A percentile compares a stretch with the other conserved stretches of the same genome.
Conservation (phyloP, 2,113 vertebrate genomes). For the Plestiodon gilberti region DNA sequence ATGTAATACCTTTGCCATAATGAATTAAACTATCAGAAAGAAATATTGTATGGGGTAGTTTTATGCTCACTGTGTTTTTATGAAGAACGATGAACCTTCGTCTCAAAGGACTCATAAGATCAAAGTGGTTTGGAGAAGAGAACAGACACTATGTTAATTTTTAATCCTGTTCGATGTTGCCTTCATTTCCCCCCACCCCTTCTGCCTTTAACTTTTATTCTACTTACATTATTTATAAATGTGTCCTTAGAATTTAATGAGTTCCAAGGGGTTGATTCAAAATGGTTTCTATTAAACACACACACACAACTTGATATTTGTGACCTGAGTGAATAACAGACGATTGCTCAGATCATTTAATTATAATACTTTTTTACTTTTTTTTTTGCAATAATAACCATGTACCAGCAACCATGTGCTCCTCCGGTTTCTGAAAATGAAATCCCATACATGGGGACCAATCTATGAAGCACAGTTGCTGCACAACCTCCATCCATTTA, state of each 20-base stretch:
- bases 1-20: background rate
- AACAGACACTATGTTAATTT: conserved; percentile 7
- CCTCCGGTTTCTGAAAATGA: background rate
- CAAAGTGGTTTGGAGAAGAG: background rate
- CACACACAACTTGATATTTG: background rate
- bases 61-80: background rate
- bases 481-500: background rate
- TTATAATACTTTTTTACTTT: background rate
- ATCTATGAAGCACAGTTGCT: too few relatives aligned
- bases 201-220: conserved; percentile 26
- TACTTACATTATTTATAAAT: background rate
- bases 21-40: background rate
- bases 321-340: background rate
- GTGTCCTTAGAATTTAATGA: conserved; percentile 17
- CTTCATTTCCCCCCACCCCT: background rate
- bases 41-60: background rate
- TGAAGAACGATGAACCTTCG: fast-evolving
- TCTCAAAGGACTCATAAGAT: conserved; percentile 8
- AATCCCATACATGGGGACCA: background rate
- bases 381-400: background rate
- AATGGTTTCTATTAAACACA: background rate
- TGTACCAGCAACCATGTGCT: background rate
- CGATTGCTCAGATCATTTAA: background rate
- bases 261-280: conserved; percentile 13
- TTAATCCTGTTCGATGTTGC: conserved; percentile 25